Evolutionary conservation across 2,113 vertebrate species (phyloP).

Genomic region (Clarias gariepinus): DNA sequence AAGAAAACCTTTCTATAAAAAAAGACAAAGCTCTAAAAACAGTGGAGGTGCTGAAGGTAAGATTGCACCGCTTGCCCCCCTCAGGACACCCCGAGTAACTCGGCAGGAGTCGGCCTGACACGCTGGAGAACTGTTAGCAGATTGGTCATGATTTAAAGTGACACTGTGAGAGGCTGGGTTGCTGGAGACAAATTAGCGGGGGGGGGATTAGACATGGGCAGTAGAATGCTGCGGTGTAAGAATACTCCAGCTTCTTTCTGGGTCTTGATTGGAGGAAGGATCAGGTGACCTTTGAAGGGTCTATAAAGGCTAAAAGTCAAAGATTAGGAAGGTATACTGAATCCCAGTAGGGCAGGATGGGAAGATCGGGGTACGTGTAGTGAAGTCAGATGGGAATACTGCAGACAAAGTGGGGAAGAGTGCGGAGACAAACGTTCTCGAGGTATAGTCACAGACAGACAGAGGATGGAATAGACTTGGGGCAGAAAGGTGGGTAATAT

Average conservation of each 20-base stretch:
- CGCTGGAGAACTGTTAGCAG: not conserved
- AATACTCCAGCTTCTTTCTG: not conserved
- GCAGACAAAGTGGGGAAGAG: not conserved
- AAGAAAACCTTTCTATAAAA: slow-evolving; percentile 60
- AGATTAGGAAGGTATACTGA: not conserved
- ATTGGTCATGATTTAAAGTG: not conserved
- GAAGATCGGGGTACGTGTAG: too few species aligned
- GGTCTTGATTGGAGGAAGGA: not conserved
- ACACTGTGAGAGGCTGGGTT: not conserved
- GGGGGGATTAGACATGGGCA: not conserved
- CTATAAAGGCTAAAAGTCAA: not conserved
- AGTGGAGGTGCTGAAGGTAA: not conserved
- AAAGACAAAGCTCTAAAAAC: slow-evolving; percentile 18
- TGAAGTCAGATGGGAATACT: not conserved
- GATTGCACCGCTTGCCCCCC: not conserved
- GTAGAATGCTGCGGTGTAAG: slow-evolving; percentile 10
- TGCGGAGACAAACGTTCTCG: not conserved
- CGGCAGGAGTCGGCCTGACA: not conserved
- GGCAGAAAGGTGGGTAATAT: not conserved
- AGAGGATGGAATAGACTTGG: not conserved
- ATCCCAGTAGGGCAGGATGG: too few species aligned
- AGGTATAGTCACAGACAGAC: not conserved
- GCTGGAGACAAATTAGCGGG: slow-evolving; percentile 27
- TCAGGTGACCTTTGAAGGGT: not conserved
- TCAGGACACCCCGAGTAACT: not conserved